Conservation (phyloP, 2,113 vertebrate species). For the Cinclus mexicanus region DNA sequence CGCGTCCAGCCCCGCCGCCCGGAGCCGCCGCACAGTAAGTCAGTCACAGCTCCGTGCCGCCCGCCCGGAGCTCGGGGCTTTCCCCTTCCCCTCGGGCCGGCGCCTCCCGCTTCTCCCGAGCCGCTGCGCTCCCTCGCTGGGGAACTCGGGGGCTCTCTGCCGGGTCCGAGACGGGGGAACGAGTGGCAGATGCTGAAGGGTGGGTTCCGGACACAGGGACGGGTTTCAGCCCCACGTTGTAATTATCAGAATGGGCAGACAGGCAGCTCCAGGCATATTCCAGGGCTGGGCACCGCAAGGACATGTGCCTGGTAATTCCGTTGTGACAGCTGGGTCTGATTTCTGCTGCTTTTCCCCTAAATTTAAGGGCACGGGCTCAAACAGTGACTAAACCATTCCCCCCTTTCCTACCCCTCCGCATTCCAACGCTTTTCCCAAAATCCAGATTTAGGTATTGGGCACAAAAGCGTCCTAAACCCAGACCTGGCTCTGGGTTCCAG, state of each 20-base stretch:
- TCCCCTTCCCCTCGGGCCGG: background rate
- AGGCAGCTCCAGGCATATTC: background rate
- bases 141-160: background rate
- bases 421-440: background rate
- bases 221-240: background rate
- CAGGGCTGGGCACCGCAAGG: rapidly evolving
- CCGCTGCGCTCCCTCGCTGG: background rate
- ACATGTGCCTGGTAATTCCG: background rate
- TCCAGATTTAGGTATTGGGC: background rate
- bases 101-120: background rate
- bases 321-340: background rate
- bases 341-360: background rate
- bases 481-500: background rate
- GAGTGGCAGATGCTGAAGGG: background rate
- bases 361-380: background rate
- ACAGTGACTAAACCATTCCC: background rate
- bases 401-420: rapidly evolving
- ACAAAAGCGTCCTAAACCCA: background rate
- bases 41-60: background rate
- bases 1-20: background rate
- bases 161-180: rapidly evolving
- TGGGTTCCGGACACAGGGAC: background rate
- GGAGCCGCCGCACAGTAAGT: conserved; percentile 16
- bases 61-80: background rate
- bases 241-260: background rate